Percentiles rank a stretch among this genome's conserved stretches.
Evolutionary conservation across 2,113 vertebrate species (phyloP).

Genomic region (Sinocyclocheilus grahami): DNA sequence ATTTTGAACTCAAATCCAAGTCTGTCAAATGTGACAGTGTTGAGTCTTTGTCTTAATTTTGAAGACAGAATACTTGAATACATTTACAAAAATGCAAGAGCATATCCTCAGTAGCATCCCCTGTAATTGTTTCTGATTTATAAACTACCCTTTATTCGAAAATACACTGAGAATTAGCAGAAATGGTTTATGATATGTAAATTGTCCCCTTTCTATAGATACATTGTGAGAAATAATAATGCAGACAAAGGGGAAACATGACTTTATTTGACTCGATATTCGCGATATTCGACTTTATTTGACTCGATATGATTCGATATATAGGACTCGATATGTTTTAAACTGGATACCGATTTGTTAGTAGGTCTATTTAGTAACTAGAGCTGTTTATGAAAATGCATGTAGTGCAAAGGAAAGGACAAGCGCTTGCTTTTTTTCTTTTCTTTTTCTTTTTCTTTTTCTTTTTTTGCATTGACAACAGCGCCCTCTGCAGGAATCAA

Average conservation of each 20-base stretch:
- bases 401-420: not conserved
- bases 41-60: not conserved
- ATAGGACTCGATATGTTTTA: not conserved
- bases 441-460: not conserved
- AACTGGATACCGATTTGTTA: not conserved
- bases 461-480: slow-evolving; percentile 6
- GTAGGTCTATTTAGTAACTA: not conserved
- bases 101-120: not conserved
- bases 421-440: not conserved
- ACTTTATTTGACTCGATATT: not conserved
- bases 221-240: not conserved
- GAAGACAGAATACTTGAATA: not conserved
- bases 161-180: not conserved
- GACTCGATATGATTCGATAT: not conserved
- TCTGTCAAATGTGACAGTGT: not conserved
- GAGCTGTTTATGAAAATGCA: not conserved
- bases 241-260: not conserved
- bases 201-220: not conserved
- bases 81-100: not conserved
- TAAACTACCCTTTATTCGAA: not conserved
- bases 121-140: too few relatives aligned
- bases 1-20: not conserved
- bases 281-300: not conserved
- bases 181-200: not conserved
- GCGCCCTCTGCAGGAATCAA: slow-evolving; percentile 28